Evolutionary conservation across 1,140 invertebrate genomes (phyloP), one percentile per base, ranked within the genome.

Genomic region (Leucophenga varia): DNA sequence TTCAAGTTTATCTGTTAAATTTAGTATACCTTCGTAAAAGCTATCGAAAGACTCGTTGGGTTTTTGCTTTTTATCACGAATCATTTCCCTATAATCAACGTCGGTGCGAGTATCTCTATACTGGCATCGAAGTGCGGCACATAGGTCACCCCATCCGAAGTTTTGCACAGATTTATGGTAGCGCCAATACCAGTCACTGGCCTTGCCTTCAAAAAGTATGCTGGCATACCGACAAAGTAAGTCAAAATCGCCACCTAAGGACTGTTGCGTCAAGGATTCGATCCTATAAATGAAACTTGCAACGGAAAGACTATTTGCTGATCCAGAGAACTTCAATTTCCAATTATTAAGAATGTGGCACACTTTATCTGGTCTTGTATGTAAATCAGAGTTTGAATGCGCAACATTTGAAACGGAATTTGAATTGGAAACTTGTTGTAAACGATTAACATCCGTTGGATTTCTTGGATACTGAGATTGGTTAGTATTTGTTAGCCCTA

Each of bases 121-220:
- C n/a, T 40, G 38, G 10, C n/a, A n/a, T n/a, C 22, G 22, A 17
- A 49, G 12, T 6, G 28, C 22, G 2, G 19, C 17, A n/a, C 39
- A 35, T 13, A 48, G 36, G 0, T 42, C 20, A 2, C 9, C 4
- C 46, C 46, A 48, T 6, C 8, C 5, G 13, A 49, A 14, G 2
- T n/a, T 10, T 12, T 17, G n/a, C 1, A 49, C 41, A 19, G 20
- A 36, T 36, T 47, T 40, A 4, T 47, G 45, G 17, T 47, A 40
- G 5, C 45, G 16, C 37, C 28, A 47, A 31, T 18, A 49, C 47
- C 40, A 49, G 3, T 49, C 40, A 12, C 21, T 43, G n/a, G 47
- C 47, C 22, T 22, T 43, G 10, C 34, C 47, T 10, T 49, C 25
- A 17, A 44, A 39, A 2, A 44, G 14, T 9, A 32, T 39, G 5